Evolutionary conservation across 2,797 vertebrate genomes (phyloP).

Genomic region (Poecilia gillii): DNA sequence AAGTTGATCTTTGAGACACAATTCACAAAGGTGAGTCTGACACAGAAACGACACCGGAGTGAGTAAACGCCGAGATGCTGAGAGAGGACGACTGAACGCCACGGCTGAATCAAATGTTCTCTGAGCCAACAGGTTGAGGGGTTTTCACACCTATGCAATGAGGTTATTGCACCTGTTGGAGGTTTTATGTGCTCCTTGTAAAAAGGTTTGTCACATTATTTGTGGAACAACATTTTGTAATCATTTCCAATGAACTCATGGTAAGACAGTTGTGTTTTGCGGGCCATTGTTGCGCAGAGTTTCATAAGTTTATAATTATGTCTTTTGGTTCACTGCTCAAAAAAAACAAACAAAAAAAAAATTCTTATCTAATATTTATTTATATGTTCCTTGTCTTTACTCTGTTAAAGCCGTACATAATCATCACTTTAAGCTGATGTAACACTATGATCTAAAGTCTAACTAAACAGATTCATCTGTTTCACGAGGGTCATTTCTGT

Average conservation of each 20-base stretch:
- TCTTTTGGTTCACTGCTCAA: slow-evolving; percentile 1
- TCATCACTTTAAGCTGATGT: slow-evolving; percentile 11
- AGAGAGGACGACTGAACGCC: background rate
- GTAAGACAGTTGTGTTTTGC: background rate
- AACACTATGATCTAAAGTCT: slow-evolving; percentile 22
- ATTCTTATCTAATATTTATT: slow-evolving; percentile 14
- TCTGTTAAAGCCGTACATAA: slow-evolving; percentile 11
- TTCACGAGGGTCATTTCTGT: slow-evolving; percentile 27
- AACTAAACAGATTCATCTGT: slow-evolving; percentile 23
- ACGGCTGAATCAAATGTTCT: background rate
- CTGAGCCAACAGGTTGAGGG: background rate
- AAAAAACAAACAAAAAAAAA: background rate
- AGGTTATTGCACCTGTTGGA: background rate
- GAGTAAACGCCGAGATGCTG: too few species aligned
- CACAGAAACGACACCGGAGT: too few species aligned
- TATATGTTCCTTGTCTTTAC: slow-evolving; percentile 18
- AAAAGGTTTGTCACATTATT: background rate
- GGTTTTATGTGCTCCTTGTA: background rate
- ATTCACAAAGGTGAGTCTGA: too few species aligned
- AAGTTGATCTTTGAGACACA: too few species aligned
- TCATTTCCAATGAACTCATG: background rate
- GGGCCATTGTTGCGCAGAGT: background rate
- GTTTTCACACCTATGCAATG: background rate
- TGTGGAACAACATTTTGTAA: background rate
- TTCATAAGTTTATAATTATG: slow-evolving; percentile 6